phyloP scores from a whole-genome alignment of 1,140 invertebrate species.

The Lordiphosa collinella region DNA sequence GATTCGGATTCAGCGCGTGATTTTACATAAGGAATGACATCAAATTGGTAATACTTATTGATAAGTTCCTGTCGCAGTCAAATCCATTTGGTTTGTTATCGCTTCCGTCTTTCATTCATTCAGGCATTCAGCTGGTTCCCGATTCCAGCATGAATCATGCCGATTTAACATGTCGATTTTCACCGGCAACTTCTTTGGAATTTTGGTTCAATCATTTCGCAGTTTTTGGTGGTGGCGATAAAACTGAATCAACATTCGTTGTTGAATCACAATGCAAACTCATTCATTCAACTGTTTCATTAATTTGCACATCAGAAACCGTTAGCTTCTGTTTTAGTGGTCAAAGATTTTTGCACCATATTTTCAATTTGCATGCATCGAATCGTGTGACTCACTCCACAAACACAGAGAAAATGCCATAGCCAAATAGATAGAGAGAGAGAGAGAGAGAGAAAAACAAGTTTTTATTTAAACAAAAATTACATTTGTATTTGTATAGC shows the following conservation, averaged over 20 bases:
- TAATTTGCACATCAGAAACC: constrained; percentile 10
- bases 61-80: neutral
- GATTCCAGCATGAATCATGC: constrained; percentile 40
- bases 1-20: too few species aligned
- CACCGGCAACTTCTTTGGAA: constrained; percentile 51
- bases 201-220: constrained; percentile 33
- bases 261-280: constrained; percentile 24
- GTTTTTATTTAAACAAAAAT: constrained; percentile 30
- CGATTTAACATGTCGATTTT: constrained; percentile 21
- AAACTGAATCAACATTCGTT: constrained; percentile 62
- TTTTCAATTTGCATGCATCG: constrained; percentile 44
- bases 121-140: constrained; percentile 16
- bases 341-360: constrained; percentile 14
- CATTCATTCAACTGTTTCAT: constrained; percentile 7
- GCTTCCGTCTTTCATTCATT: constrained; percentile 21
- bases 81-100: constrained; percentile 16
- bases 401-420: neutral
- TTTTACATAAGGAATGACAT: too few species aligned
- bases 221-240: constrained; percentile 21
- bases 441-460: constrained; percentile 28
- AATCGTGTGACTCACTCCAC: constrained; percentile 19
- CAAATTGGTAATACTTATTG: too few species aligned
- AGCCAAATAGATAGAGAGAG: constrained; percentile 2
- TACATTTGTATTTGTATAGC: constrained; percentile 11
- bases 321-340: constrained; percentile 3